Evolutionary conservation across 2,888 invertebrate genomes (phyloP), one percentile per base, ranked within the genome.

Genomic region (Mactromeris polynyma): DNA sequence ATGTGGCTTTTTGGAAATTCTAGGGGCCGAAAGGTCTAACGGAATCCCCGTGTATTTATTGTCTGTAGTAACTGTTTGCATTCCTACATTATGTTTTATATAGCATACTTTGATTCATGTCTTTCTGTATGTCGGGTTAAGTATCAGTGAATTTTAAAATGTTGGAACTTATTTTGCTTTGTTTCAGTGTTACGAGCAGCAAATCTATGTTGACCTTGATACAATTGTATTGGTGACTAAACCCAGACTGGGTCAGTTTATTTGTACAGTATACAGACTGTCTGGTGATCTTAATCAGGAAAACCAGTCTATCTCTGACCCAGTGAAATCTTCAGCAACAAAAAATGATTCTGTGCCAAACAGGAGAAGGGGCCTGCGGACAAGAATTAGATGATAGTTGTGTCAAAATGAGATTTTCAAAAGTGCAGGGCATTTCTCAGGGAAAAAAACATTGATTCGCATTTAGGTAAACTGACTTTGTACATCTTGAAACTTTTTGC

Each of bases 141-240:
- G n/a, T n/a, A n/a, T n/a, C n/a, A 51, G 51, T 17, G 14, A 9
- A 51, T 51, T 51, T 51, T 6, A 58, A 21, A 33, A 33, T 33
- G 9, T 38, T 36, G 19, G 31, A 31, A 11, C 4, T 31, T n/a
- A 83, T 33, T 85, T 38, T 46, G n/a, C n/a, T 86, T 83, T 42
- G n/a, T 94, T 94, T 64, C 94, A 95, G 95, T 90, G 93, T 42
- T 91, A 90, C 46, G 95, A 95, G 46, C 93, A 95, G 82, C 58
- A 81, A 19, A 89, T 94, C 1, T 51, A 86, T 38, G 81, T 95
- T 33, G 95, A 95, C 87, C 54, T 94, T 77, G 95, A 95, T 89
- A 95, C 94, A 9, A 93, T 95, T 6, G 88, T 95, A n/a, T 93
- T 95, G 54, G 92, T 94, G 9, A 91, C 94, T 11, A 95, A 95